Evolutionary conservation across 53 echinoderm and acorn worm genomes (phyloP).

Genomic region (Echinometra lucunter): DNA sequence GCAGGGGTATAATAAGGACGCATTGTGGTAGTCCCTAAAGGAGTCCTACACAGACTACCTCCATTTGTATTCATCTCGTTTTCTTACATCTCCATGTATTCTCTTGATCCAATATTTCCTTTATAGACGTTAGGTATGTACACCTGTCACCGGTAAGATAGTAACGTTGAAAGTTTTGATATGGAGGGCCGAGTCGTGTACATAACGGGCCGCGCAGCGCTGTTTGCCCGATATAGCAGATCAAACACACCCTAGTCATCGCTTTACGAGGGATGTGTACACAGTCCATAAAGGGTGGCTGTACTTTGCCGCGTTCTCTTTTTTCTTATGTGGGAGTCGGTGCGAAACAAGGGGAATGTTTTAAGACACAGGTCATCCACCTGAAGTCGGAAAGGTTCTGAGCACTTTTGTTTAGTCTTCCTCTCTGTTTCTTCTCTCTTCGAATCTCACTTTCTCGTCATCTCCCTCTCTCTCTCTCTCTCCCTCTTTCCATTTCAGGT

Average conservation of each 20-base stretch:
- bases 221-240: constrained; percentile 69
- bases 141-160: constrained; percentile 56
- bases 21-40: background rate
- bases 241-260: constrained; percentile 65
- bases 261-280: constrained; percentile 60
- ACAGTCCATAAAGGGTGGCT: constrained; percentile 59
- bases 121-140: constrained; percentile 19
- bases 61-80: constrained; percentile 27
- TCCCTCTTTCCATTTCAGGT: background rate
- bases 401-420: constrained; percentile 59
- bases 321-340: constrained; percentile 14
- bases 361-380: constrained; percentile 59
- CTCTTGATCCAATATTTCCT: background rate
- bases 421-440: background rate
- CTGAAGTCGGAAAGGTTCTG: constrained; percentile 51
- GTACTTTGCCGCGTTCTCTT: constrained; percentile 58
- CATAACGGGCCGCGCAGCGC: constrained; percentile 48
- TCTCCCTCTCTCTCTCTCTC: background rate
- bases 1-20: constrained; percentile 7
- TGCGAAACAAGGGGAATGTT: constrained; percentile 54
- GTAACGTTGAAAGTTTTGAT: constrained; percentile 70
- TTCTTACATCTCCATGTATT: constrained; percentile 10
- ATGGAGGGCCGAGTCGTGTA: constrained; percentile 63
- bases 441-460: background rate
- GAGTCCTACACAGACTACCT: background rate